phyloP scores from a whole-genome alignment of 2,113 vertebrate genomes.

The Eulemur rufifrons region DNA sequence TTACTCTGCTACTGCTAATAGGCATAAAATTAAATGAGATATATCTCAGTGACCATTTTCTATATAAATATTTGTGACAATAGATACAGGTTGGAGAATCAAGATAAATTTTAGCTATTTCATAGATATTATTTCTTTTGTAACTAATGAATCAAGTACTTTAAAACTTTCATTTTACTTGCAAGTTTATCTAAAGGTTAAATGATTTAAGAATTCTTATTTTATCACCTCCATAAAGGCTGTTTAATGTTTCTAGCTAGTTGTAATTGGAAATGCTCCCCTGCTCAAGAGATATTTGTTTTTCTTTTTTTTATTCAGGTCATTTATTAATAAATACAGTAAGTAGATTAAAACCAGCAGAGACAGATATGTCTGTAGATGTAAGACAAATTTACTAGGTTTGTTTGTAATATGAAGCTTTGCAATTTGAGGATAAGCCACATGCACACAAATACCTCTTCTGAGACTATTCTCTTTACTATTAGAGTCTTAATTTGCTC shows the following conservation, averaged over 20 bases:
- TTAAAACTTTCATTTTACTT: not conserved
- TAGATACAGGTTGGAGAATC: slow-evolving; percentile 45
- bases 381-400: not conserved
- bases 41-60: slow-evolving; percentile 38
- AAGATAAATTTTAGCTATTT: slow-evolving; percentile 30
- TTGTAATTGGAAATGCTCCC: not conserved
- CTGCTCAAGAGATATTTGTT: not conserved
- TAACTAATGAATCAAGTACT: slow-evolving; percentile 21
- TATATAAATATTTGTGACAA: slow-evolving; percentile 59
- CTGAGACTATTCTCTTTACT: not conserved
- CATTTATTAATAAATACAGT: not conserved
- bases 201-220: not conserved
- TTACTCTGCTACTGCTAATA: slow-evolving; percentile 35
- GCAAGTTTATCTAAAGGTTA: not conserved
- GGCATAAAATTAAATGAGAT: slow-evolving; percentile 60
- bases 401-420: not conserved
- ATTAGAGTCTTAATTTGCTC: not conserved
- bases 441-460: not conserved
- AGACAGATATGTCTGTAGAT: not conserved
- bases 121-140: slow-evolving; percentile 48
- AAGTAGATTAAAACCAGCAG: not conserved
- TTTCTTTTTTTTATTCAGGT: not conserved
- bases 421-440: not conserved
- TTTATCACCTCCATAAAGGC: not conserved
- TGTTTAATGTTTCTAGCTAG: not conserved